Conservation (phyloP, 2,888 invertebrate genomes). For the Pecten maximus region DNA sequence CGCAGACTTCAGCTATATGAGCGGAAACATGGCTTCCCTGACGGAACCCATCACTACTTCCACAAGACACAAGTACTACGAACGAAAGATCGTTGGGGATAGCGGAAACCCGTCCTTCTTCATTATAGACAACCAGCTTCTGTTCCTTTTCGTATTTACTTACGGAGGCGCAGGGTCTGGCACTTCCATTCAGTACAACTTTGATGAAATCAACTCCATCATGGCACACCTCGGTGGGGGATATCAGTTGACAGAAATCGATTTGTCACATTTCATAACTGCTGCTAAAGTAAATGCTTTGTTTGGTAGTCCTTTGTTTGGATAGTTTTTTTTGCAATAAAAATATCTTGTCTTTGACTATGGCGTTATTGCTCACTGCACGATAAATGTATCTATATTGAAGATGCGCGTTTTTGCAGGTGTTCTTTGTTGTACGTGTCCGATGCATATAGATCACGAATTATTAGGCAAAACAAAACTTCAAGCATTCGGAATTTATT, state of each 20-base stretch:
- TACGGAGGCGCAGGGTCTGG: conserved; percentile 69
- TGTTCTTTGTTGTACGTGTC: no score
- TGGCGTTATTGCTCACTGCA: no score
- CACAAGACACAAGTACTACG: conserved; percentile 61
- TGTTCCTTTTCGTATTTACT: conserved; percentile 69
- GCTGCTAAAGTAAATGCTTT: conserved; percentile 41
- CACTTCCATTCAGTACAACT: conserved; percentile 65
- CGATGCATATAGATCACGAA: no score
- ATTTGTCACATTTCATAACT: conserved; percentile 56
- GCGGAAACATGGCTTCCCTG: conserved; percentile 58
- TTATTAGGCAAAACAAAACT: no score
- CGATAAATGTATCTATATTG: no score
- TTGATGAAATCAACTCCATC: conserved; percentile 65
- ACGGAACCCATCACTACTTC: conserved; percentile 44
- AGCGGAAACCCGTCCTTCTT: conserved; percentile 73
- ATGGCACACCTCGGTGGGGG: conserved; percentile 62
- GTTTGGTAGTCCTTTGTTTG: conserved; percentile 38
- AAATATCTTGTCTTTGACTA: no score
- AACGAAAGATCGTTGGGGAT: conserved; percentile 67
- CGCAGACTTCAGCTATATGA: conserved; percentile 59
- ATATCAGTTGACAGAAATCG: conserved; percentile 64
- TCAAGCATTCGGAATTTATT: no score
- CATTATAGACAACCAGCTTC: conserved; percentile 66
- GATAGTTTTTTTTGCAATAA: neutral
- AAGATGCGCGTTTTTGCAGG: no score